Base-by-base conservation (phyloP, 2,888 invertebrate genomes). In the Tetranychus truncatus region DNA sequence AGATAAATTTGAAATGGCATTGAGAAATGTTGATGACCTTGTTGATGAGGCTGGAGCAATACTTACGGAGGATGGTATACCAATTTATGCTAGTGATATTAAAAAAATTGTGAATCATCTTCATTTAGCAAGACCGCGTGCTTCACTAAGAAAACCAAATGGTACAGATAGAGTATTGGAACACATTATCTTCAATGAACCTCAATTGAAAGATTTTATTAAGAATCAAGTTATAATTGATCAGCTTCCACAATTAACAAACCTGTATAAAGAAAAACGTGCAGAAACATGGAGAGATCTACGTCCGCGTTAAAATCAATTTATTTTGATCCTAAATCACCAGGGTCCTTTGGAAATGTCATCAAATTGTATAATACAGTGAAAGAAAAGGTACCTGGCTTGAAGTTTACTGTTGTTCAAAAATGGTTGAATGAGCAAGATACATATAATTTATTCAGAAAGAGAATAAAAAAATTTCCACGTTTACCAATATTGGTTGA, bases 401-500 rank as follows among this genome's bases (percentile, higher is more conserved):
- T 55, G 2, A 11, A 9, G 2, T 55, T 11, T 6, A 55, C 15
- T 9, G 6, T 4, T 11, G 55, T 55, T 3, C 9, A 55, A 55
- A 15, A 55, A 55, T 55, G 55, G 55, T 55, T 55, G 6, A 55
- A 55, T 55, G 15, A 55, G 6, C 55, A 67, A 67, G 67, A n/a
- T 67, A 18, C 67, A 67, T 67, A 67, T 67, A 21, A n/a, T 21
- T 21, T 67, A 21, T 67, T 7, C 3, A 21, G 8, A n/a, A 11
- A n/a, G 4, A n/a, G 9, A n/a, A 67, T 18, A n/a, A 67, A 67
- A 21, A 21, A 67, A 11, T 21, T 67, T 6, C 11, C n/a, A 11
- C 9, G 67, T 18, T n/a, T 67, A 8, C 20, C 44, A 67, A 76
- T 75, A 2, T 75, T 75, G 7, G 78, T 79, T 8, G 66, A 72